Evolutionary conservation across 2,797 vertebrate genomes (phyloP).

Genomic region (Alca torda): DNA sequence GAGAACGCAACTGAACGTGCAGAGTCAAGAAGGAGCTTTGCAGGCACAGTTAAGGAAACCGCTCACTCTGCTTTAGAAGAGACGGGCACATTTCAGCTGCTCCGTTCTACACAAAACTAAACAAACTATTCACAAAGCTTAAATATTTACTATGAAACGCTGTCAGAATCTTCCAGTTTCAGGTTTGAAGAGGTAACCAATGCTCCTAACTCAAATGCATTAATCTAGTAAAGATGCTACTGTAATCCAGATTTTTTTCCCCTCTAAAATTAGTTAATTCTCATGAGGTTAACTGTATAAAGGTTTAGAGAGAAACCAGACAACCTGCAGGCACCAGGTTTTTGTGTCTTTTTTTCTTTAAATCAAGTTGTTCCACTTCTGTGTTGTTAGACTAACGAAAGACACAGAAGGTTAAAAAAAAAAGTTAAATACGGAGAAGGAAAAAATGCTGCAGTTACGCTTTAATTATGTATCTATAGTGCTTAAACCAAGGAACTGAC

Average conservation of each 20-base stretch:
- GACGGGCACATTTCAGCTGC: not conserved
- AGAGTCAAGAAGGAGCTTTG: not conserved
- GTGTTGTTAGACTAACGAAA: slow-evolving; percentile 4
- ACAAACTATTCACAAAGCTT: not conserved
- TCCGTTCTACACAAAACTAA: not conserved
- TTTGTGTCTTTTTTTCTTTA: not conserved
- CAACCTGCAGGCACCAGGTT: not conserved
- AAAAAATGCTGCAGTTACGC: slow-evolving; percentile 23
- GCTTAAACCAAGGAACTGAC: slow-evolving; percentile 50
- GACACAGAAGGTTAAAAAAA: not conserved
- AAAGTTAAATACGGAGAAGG: not conserved
- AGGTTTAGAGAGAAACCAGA: not conserved
- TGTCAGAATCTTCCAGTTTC: not conserved
- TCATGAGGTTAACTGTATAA: not conserved
- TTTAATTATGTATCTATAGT: slow-evolving; percentile 57
- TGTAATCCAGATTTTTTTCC: not conserved
- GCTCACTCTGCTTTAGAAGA: not conserved
- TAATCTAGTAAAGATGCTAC: not conserved
- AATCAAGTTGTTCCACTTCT: not conserved
- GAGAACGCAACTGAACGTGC: not conserved
- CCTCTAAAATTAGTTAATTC: not conserved
- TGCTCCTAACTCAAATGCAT: not conserved
- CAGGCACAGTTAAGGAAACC: not conserved
- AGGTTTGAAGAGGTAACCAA: not conserved
- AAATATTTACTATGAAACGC: not conserved